A percentile compares a stretch with the other conserved stretches of the same genome.
phyloP scores from a whole-genome alignment of 2,113 vertebrate species.

The Excalfactoria chinensis region DNA sequence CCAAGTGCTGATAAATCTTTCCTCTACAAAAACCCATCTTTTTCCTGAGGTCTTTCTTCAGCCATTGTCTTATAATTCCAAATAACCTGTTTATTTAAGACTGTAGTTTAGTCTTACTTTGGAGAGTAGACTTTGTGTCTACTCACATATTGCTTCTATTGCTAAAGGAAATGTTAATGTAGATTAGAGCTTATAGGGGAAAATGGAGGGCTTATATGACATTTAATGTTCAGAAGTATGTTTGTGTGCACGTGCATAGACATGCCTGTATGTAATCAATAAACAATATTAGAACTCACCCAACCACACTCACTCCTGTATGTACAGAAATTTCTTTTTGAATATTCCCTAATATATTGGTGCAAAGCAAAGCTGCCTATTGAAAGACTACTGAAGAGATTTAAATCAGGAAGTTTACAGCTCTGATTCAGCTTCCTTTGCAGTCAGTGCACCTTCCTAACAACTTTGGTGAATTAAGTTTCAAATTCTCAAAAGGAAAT shows the following conservation, averaged over 20 bases:
- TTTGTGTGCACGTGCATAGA: background rate
- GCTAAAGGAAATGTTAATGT: background rate
- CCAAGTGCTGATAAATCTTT: background rate
- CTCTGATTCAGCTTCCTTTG: background rate
- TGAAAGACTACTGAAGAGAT: background rate
- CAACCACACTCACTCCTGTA: accelerated
- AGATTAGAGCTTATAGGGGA: background rate
- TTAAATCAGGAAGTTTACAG: background rate
- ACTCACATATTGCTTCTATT: background rate
- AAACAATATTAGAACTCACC: background rate
- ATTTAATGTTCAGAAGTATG: background rate
- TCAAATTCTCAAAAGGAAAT: slow-evolving; percentile 10
- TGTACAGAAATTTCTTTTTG: background rate
- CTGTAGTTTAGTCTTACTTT: background rate
- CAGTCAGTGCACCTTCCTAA: background rate
- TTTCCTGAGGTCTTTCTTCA: background rate
- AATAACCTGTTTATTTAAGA: background rate
- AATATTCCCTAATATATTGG: background rate
- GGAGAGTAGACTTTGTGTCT: too few relatives aligned
- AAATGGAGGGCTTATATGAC: background rate
- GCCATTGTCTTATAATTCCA: background rate
- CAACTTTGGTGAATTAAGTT: background rate
- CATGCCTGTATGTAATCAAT: background rate
- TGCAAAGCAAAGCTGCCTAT: background rate
- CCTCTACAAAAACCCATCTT: background rate